Conservation (phyloP, 2,888 invertebrate species). For the Eupithecia abbreviata region DNA sequence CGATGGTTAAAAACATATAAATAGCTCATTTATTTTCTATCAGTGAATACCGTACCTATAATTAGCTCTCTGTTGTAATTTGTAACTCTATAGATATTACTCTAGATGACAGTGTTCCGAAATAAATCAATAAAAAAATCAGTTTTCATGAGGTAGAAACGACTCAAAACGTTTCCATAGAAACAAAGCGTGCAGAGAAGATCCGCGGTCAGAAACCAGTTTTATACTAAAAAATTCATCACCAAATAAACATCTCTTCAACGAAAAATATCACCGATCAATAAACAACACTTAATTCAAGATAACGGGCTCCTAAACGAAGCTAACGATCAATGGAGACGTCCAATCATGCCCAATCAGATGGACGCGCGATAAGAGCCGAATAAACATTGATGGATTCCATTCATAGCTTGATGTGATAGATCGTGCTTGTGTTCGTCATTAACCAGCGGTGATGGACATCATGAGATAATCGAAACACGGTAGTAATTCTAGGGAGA, state of each 20-base stretch:
- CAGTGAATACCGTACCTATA: not conserved
- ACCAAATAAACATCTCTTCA: not conserved
- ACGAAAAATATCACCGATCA: not conserved
- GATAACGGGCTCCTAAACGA: constrained; percentile 31
- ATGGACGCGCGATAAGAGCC: constrained; percentile 39
- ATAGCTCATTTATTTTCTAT: too few relatives aligned
- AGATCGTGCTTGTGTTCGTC: not conserved
- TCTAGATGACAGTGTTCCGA: too few relatives aligned
- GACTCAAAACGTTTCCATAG: not conserved
- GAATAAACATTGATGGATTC: constrained; percentile 34
- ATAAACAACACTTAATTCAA: constrained; percentile 19
- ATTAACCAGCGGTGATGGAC: not conserved
- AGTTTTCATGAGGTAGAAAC: too few relatives aligned
- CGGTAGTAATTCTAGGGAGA: not conserved
- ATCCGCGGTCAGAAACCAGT: too few relatives aligned
- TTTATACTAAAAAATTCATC: too few relatives aligned
- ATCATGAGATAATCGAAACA: not conserved
- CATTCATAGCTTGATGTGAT: constrained; percentile 33
- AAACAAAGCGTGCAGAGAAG: not conserved
- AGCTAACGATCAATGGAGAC: constrained; percentile 33
- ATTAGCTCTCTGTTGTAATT: not conserved
- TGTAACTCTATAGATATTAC: too few relatives aligned
- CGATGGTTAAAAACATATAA: too few relatives aligned
- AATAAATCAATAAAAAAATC: too few relatives aligned
- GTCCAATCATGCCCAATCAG: constrained; percentile 34